Percentiles rank a stretch among this genome's conserved stretches.
These are phyloP conservation scores for Cryptus armator DNA, from an alignment of 2,888 invertebrate genomes.

Conservation along the genomic window DNA sequence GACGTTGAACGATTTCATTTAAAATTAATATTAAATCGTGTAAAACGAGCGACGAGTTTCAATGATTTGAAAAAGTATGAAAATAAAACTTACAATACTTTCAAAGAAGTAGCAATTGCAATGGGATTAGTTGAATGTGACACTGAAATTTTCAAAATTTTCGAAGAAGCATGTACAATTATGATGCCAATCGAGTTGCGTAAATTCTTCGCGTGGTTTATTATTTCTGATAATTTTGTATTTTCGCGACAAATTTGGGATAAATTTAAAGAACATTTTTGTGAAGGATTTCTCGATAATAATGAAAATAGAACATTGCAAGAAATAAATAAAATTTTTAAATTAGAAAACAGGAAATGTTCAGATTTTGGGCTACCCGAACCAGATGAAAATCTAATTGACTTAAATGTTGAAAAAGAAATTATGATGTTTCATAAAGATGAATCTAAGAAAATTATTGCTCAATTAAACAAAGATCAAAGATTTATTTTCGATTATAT, in stretches of 20 bases:
- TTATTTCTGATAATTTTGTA: slow-evolving; percentile 30
- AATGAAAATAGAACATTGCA: slow-evolving; percentile 14
- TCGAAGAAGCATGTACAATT: neutral
- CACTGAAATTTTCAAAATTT: slow-evolving; percentile 34
- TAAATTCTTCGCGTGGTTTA: slow-evolving; percentile 12
- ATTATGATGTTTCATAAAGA: too few relatives aligned
- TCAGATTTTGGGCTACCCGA: too few relatives aligned
- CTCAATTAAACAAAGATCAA: slow-evolving; percentile 1
- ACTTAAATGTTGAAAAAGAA: too few relatives aligned
- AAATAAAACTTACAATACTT: slow-evolving; percentile 11
- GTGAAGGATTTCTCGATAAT: slow-evolving; percentile 10
- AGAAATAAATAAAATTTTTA: slow-evolving; percentile 22
- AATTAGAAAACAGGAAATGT: too few relatives aligned
- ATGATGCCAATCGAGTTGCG: slow-evolving; percentile 16
- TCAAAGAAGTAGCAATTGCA: slow-evolving; percentile 28
- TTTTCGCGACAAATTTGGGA: neutral
- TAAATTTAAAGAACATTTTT: slow-evolving; percentile 9
- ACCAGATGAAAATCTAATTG: too few relatives aligned
- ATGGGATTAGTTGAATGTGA: slow-evolving; percentile 33
- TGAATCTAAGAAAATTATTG: neutral
- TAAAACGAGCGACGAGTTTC: slow-evolving; percentile 46
- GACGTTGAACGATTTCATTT: slow-evolving; percentile 17
- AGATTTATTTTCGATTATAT: neutral
- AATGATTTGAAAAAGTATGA: slow-evolving; percentile 44
- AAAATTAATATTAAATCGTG: slow-evolving; percentile 15